Evolutionary conservation across 2,888 invertebrate species (phyloP).

Genomic region (Holacanthella duospinosa): DNA sequence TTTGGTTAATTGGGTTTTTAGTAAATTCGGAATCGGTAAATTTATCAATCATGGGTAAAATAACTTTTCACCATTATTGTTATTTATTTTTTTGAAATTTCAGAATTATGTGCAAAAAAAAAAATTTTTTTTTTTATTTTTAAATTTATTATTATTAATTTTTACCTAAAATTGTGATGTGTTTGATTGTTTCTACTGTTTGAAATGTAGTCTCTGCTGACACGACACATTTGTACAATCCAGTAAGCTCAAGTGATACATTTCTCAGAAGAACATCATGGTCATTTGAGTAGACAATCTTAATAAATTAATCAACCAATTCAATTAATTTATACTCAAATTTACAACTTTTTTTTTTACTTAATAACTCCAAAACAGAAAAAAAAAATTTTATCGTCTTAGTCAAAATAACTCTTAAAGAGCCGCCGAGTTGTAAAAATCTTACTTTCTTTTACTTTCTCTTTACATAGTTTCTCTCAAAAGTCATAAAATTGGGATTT

Average conservation of each 20-base stretch:
- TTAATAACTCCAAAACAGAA: too few species aligned
- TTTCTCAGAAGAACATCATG: slow-evolving; percentile 24
- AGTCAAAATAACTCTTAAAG: too few species aligned
- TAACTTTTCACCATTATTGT: too few species aligned
- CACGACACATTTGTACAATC: slow-evolving; percentile 24
- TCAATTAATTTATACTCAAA: not conserved
- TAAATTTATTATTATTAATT: too few species aligned
- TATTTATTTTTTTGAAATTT: too few species aligned
- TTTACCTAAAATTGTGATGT: slow-evolving; percentile 25
- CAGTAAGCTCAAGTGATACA: slow-evolving; percentile 22
- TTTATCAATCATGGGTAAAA: too few species aligned
- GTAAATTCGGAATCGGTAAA: too few species aligned
- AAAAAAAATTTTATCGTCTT: too few species aligned
- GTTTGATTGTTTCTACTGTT: slow-evolving; percentile 12
- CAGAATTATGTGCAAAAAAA: too few species aligned
- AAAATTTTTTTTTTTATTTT: too few species aligned
- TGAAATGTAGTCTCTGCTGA: slow-evolving; percentile 24
- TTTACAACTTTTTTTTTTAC: not conserved
- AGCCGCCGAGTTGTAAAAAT: too few species aligned
- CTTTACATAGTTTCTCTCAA: not conserved
- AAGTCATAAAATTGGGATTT: not conserved
- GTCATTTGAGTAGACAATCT: slow-evolving; percentile 18
- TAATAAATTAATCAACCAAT: not conserved
- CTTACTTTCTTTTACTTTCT: not conserved
- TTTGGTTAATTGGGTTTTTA: too few species aligned